Conservation (phyloP, 2,113 vertebrate genomes). For the Bothrops jararaca region DNA sequence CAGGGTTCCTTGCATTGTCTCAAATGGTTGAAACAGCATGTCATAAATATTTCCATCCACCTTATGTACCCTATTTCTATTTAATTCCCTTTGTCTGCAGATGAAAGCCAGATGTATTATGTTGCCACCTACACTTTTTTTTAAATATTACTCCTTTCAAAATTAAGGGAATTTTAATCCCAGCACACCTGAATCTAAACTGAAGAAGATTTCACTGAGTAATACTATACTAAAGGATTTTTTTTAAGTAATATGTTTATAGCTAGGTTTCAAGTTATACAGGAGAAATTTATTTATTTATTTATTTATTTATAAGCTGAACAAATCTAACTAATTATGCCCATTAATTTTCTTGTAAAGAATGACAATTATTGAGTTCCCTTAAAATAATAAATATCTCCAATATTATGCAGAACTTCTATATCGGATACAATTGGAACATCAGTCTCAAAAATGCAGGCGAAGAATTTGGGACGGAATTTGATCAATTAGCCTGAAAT, state of each 20-base stretch:
- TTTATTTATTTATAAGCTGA: background rate
- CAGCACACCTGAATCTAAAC: background rate
- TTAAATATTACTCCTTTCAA: too few species aligned
- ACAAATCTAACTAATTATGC: background rate
- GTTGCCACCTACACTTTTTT: background rate
- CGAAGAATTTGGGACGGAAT: background rate
- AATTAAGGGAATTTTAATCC: background rate
- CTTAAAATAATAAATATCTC: background rate
- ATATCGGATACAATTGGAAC: too few species aligned
- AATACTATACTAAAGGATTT: background rate
- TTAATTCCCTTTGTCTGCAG: background rate
- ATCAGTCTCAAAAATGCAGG: too few species aligned
- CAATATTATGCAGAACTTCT: too few species aligned
- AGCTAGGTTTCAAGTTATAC: background rate
- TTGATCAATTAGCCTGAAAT: background rate
- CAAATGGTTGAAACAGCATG: background rate
- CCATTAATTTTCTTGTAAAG: background rate
- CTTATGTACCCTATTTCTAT: background rate
- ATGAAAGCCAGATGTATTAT: too few species aligned
- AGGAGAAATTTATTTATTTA: background rate
- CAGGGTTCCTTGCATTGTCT: background rate
- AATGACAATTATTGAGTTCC: background rate
- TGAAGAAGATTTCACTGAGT: background rate
- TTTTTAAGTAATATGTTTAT: background rate
- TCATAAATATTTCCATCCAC: background rate